Percentiles rank a stretch among this genome's conserved stretches.
Conservation (phyloP, 2,888 invertebrate genomes). For the Epirrhoe tristata region DNA sequence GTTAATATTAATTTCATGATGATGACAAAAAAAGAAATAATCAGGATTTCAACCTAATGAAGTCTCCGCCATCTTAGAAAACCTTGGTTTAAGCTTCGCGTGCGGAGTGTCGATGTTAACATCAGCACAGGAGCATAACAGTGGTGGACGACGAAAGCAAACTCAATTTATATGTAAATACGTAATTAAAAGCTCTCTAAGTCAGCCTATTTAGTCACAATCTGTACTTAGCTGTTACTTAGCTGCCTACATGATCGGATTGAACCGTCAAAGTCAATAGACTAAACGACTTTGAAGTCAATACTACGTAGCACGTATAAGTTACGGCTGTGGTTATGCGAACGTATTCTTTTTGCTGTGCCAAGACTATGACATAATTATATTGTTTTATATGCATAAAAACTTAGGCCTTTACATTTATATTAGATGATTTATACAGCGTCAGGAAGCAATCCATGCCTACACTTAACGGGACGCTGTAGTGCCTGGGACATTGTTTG, state of each 20-base stretch:
- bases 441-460: too few species aligned
- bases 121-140: conserved; percentile 55
- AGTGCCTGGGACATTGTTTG: too few species aligned
- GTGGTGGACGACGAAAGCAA: conserved; percentile 57
- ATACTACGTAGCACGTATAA: too few species aligned
- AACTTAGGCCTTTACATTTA: too few species aligned
- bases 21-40: too few species aligned
- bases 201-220: conserved; percentile 42
- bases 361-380: too few species aligned
- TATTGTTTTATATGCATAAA: too few species aligned
- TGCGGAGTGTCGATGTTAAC: conserved; percentile 63
- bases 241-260: conserved; percentile 44
- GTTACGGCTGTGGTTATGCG: too few species aligned
- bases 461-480: too few species aligned
- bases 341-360: too few species aligned
- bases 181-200: conserved; percentile 65
- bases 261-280: background rate
- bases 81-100: conserved; percentile 53
- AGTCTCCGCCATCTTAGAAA: conserved; percentile 41
- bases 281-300: background rate
- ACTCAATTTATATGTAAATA: conserved; percentile 78
- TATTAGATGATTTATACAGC: too few species aligned
- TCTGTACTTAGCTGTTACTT: conserved; percentile 48
- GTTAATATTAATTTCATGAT: too few species aligned
- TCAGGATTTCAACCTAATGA: background rate